Evolutionary conservation across 2,888 invertebrate species (phyloP).

Genomic region (Arctia plantaginis): DNA sequence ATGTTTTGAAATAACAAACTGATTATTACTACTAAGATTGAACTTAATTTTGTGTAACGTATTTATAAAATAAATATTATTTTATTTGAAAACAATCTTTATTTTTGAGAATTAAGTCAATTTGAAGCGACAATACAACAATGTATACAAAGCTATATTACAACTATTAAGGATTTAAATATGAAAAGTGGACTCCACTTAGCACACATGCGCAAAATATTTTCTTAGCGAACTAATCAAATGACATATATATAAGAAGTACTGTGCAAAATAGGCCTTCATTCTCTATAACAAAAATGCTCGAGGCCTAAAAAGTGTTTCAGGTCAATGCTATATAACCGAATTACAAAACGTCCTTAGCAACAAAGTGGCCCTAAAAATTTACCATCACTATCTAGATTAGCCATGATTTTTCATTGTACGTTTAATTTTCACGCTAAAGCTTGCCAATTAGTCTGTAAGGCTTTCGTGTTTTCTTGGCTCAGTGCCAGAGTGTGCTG

Average conservation of each 20-base stretch:
- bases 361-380: slow-evolving; percentile 38
- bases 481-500: slow-evolving; percentile 50
- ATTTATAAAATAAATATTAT: slow-evolving; percentile 7
- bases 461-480: slow-evolving; percentile 53
- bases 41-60: slow-evolving; percentile 18
- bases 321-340: slow-evolving; percentile 31
- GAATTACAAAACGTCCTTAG: slow-evolving; percentile 17
- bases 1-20: slow-evolving; percentile 32
- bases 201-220: background rate
- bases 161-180: background rate
- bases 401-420: slow-evolving; percentile 55
- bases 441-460: slow-evolving; percentile 61
- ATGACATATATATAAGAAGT: background rate
- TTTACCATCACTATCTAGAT: slow-evolving; percentile 38
- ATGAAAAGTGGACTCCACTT: background rate
- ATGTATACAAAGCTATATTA: too few relatives aligned
- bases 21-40: slow-evolving; percentile 22
- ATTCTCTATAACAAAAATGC: background rate
- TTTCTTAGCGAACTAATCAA: background rate
- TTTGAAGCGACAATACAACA: too few relatives aligned
- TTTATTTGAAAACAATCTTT: background rate
- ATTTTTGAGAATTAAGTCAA: background rate
- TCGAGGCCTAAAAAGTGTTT: background rate
- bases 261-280: background rate
- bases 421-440: slow-evolving; percentile 59